phyloP scores from a whole-genome alignment of 2,797 vertebrate genomes.

The Fistularia tabacaria region DNA sequence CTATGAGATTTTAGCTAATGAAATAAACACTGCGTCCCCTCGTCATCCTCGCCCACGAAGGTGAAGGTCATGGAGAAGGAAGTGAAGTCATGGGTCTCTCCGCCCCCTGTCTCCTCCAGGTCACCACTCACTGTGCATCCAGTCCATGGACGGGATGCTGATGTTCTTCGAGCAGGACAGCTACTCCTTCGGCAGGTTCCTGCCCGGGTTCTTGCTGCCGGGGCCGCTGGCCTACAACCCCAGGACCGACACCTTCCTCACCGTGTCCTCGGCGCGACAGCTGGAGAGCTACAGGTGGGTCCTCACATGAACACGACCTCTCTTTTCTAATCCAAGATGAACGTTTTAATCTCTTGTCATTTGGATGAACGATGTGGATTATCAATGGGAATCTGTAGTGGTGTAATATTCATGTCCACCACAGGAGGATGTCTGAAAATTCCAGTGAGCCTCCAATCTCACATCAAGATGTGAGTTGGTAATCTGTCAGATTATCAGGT shows the following conservation, averaged over 20 bases:
- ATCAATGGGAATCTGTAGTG: no score
- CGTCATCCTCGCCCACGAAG: no score
- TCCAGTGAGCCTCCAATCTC: no score
- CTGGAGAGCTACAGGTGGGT: conserved; percentile 95
- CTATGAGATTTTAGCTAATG: no score
- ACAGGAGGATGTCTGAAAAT: no score
- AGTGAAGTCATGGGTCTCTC: no score
- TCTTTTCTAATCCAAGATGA: background rate
- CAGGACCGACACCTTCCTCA: conserved; percentile 92
- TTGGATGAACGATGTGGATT: no score
- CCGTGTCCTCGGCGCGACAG: conserved; percentile 85
- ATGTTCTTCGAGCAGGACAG: conserved; percentile 98
- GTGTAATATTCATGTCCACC: no score
- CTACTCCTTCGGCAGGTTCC: conserved; percentile 89
- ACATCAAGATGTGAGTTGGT: no score
- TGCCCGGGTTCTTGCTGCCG: conserved; percentile 92
- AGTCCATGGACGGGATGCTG: conserved; percentile 97
- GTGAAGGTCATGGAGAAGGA: no score
- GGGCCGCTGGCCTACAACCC: conserved; percentile 87
- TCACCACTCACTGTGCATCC: conserved; percentile 93
- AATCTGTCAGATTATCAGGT: no score
- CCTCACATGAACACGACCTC: background rate
- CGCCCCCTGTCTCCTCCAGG: conserved; percentile 64
- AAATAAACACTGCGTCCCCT: no score
- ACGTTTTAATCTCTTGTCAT: background rate